Evolutionary conservation across 2,888 invertebrate species (phyloP).

Genomic region (Graphium colonna): DNA sequence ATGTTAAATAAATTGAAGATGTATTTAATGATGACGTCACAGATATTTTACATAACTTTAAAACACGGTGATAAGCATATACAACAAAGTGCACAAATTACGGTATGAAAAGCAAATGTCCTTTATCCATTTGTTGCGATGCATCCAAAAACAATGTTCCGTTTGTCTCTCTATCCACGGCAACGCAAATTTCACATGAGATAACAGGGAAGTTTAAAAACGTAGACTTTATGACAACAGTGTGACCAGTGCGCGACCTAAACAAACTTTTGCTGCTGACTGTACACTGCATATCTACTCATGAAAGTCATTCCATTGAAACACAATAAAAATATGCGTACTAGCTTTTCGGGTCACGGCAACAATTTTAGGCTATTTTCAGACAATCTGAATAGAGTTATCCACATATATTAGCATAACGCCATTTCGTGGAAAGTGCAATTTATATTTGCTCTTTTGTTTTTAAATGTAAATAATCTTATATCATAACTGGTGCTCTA

Average conservation of each 20-base stretch:
- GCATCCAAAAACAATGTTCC: conserved; percentile 65
- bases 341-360: conserved; percentile 36
- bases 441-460: not conserved
- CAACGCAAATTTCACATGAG: conserved; percentile 5
- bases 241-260: not conserved
- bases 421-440: not conserved
- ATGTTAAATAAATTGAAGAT: too few species aligned
- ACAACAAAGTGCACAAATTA: conserved; percentile 16
- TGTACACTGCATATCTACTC: conserved; percentile 50
- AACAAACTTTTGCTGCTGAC: conserved; percentile 11
- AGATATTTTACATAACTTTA: too few species aligned
- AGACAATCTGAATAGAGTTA: conserved; percentile 20
- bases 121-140: conserved; percentile 51
- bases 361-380: conserved; percentile 24
- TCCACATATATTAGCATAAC: conserved; percentile 15
- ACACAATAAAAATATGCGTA: conserved; percentile 37
- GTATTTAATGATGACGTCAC: too few species aligned
- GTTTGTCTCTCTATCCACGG: conserved; percentile 46
- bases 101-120: conserved; percentile 48
- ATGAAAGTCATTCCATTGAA: conserved; percentile 41
- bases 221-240: not conserved
- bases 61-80: too few species aligned
- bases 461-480: too few species aligned
- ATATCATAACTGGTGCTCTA: too few species aligned
- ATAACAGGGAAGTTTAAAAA: not conserved